Percentiles rank a stretch among this genome's conserved stretches.
Conservation (phyloP, 2,888 invertebrate species). For the Hyposoter didymator region DNA sequence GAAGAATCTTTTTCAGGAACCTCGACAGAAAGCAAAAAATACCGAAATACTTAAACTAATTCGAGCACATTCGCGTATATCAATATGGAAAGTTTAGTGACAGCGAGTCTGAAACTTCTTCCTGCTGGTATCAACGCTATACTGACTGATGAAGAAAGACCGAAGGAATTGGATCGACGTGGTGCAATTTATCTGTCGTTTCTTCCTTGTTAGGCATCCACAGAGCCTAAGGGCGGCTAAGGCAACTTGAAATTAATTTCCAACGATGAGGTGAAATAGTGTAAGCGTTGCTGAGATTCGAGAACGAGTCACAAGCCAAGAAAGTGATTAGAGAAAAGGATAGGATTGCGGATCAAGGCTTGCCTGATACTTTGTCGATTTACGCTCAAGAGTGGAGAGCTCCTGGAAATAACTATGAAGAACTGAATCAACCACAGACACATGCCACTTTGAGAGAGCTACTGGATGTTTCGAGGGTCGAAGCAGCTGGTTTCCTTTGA, state of each 20-base stretch:
- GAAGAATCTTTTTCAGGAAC: constrained; percentile 19
- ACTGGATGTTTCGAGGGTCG: neutral
- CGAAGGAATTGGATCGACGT: constrained; percentile 44
- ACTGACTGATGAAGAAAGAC: constrained; percentile 79
- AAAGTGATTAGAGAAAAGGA: constrained; percentile 18
- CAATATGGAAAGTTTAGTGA: constrained; percentile 40
- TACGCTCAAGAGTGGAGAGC: neutral
- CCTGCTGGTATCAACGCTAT: constrained; percentile 78
- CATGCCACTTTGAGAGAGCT: neutral
- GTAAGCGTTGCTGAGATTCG: constrained; percentile 18
- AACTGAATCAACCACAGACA: neutral
- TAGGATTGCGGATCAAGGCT: neutral
- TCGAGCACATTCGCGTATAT: constrained; percentile 3
- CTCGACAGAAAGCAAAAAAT: constrained; percentile 7
- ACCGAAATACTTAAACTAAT: constrained; percentile 13
- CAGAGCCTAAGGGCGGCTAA: constrained; percentile 76
- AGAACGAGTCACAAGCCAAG: neutral
- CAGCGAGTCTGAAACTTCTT: constrained; percentile 80
- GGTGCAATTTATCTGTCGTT: constrained; percentile 21
- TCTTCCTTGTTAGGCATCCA: constrained; percentile 14
- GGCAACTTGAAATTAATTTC: constrained; percentile 82
- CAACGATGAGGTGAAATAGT: constrained; percentile 71
- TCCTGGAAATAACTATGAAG: neutral
- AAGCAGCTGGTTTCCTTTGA: neutral
- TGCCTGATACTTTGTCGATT: constrained; percentile 2